Conservation (phyloP, 2,113 vertebrate species). For the Galeopterus variegatus region DNA sequence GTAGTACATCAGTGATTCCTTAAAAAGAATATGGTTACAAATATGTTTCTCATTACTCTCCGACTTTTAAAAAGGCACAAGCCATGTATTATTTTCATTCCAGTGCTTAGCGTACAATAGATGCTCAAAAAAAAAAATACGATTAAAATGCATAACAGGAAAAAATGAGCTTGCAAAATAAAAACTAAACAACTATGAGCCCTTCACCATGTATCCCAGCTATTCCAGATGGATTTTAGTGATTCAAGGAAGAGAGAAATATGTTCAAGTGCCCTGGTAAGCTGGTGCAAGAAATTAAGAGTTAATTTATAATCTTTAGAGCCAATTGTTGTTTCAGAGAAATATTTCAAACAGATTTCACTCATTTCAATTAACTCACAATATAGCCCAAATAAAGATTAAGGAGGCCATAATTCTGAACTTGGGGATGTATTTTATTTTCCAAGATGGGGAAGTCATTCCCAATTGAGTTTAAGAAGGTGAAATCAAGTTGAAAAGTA, state of each 20-base stretch:
- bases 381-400: not conserved
- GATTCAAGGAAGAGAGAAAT: not conserved
- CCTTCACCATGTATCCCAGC: not conserved
- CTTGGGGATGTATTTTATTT: not conserved
- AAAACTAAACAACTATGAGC: not conserved
- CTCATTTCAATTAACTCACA: not conserved
- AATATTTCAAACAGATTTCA: slow-evolving; percentile 20
- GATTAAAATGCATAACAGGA: slow-evolving; percentile 11
- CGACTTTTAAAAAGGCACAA: not conserved
- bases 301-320: not conserved
- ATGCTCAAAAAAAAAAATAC: not conserved
- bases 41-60: not conserved
- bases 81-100: not conserved
- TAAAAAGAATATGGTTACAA: not conserved
- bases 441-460: not conserved
- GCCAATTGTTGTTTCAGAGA: not conserved
- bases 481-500: not conserved
- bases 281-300: slow-evolving; percentile 34
- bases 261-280: not conserved
- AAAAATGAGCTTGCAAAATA: slow-evolving; percentile 51
- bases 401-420: not conserved
- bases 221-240: not conserved
- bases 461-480: not conserved
- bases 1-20: not conserved
- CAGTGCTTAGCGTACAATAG: not conserved